phyloP scores from a whole-genome alignment of 2,797 vertebrate genomes.

The Crypturellus tataupa region DNA sequence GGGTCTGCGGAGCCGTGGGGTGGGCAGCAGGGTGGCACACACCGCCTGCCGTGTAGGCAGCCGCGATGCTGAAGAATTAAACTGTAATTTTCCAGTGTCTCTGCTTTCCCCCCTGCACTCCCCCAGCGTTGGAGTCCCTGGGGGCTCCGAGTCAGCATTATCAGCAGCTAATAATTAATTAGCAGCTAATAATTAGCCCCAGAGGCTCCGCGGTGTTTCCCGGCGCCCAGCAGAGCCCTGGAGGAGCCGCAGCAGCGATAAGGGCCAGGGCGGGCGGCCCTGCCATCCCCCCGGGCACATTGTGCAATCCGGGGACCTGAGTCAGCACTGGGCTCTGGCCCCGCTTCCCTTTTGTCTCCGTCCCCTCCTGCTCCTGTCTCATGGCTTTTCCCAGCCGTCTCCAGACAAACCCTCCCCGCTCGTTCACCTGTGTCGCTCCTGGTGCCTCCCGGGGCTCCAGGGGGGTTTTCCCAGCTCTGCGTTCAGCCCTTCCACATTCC shows the following conservation, averaged over 20 bases:
- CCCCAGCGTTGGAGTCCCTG: not conserved
- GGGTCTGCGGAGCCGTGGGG: not conserved
- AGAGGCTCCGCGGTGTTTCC: not conserved
- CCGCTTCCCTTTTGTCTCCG: not conserved
- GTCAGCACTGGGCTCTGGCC: not conserved
- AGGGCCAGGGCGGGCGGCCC: not conserved
- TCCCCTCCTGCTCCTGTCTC: not conserved
- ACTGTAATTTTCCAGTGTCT: conserved; percentile 65
- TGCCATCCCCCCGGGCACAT: not conserved
- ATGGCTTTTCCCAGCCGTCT: not conserved
- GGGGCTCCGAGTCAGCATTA: not conserved
- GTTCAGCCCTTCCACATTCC: not conserved
- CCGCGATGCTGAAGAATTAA: conserved; percentile 50
- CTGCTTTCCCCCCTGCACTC: conserved; percentile 23
- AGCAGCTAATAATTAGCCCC: conserved; percentile 27
- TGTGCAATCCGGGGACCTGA: conserved; percentile 19
- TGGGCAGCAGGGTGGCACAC: not conserved
- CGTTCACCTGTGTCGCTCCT: not conserved
- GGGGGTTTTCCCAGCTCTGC: accelerated
- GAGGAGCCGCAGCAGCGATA: conserved; percentile 4
- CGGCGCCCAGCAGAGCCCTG: not conserved
- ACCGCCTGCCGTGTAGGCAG: not conserved
- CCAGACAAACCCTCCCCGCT: not conserved
- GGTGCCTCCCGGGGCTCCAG: not conserved
- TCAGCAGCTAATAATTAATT: conserved; percentile 61